Percentiles rank a stretch among this genome's conserved stretches.
These are phyloP conservation scores for Aspidiotus rigidus DNA, from an alignment of 2,888 invertebrate species.

Conservation along the genomic window DNA sequence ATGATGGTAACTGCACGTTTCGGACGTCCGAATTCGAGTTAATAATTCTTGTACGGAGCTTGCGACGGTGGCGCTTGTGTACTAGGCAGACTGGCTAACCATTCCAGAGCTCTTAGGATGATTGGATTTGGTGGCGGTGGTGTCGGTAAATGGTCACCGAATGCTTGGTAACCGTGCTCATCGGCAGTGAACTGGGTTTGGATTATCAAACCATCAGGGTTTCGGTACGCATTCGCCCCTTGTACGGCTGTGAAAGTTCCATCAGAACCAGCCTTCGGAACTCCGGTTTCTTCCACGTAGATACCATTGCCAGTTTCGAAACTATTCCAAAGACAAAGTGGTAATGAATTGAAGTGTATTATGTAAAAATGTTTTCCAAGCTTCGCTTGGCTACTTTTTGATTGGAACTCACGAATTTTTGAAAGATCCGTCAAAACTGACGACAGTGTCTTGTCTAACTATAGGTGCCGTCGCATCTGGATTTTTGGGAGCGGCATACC, in stretches of 20 bases:
- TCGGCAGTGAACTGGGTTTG: slow-evolving; percentile 55
- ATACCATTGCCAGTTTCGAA: slow-evolving; percentile 48
- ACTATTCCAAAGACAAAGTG: slow-evolving; percentile 37
- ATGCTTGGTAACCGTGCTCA: slow-evolving; percentile 67
- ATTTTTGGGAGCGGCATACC: background rate
- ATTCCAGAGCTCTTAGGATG: slow-evolving; percentile 43
- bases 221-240: slow-evolving; percentile 64
- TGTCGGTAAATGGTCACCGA: slow-evolving; percentile 68
- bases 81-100: slow-evolving; percentile 35
- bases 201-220: slow-evolving; percentile 55
- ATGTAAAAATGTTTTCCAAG: too few species aligned
- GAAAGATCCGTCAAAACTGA: slow-evolving; percentile 38
- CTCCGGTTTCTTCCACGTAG: slow-evolving; percentile 44
- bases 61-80: slow-evolving; percentile 34
- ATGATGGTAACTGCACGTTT: background rate
- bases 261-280: slow-evolving; percentile 49
- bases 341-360: too few species aligned
- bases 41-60: background rate
- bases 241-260: slow-evolving; percentile 47
- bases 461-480: slow-evolving; percentile 35
- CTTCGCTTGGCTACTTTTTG: too few species aligned
- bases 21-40: background rate
- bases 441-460: slow-evolving; percentile 36
- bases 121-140: slow-evolving; percentile 65
- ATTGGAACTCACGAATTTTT: slow-evolving; percentile 37